Conservation (phyloP, 2,113 vertebrate genomes). For the Raja brachyura region DNA sequence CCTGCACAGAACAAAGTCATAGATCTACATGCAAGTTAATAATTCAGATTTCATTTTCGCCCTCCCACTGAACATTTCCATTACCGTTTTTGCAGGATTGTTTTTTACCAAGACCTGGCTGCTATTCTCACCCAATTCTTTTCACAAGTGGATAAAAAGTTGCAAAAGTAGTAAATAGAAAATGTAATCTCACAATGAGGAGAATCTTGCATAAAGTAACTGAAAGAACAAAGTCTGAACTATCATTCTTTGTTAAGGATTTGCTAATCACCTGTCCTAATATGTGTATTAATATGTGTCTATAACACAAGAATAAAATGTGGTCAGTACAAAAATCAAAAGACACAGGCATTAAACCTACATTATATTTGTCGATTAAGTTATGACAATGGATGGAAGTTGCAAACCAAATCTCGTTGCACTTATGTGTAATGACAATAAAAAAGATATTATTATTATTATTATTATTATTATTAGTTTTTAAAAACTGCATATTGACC, state of each 20-base stretch:
- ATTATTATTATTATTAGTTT: too few relatives aligned
- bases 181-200: neutral
- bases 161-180: neutral
- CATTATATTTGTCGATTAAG: too few relatives aligned
- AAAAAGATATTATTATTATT: too few relatives aligned
- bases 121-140: neutral
- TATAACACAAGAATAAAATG: neutral
- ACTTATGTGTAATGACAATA: too few relatives aligned
- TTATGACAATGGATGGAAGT: too few relatives aligned
- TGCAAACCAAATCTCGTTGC: too few relatives aligned
- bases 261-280: neutral
- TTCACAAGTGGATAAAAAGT: neutral
- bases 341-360: too few relatives aligned
- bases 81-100: neutral
- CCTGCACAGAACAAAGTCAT: neutral
- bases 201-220: neutral
- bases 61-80: neutral
- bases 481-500: too few relatives aligned
- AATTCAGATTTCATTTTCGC: conserved; percentile 10
- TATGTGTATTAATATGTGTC: neutral
- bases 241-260: neutral
- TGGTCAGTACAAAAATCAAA: neutral
- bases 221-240: neutral
- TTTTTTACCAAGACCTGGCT: neutral
- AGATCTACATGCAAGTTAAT: conserved; percentile 27